A percentile compares a stretch with the other conserved stretches of the same genome.
phyloP scores from a whole-genome alignment of 1,140 invertebrate species.

The Callitettix versicolor region DNA sequence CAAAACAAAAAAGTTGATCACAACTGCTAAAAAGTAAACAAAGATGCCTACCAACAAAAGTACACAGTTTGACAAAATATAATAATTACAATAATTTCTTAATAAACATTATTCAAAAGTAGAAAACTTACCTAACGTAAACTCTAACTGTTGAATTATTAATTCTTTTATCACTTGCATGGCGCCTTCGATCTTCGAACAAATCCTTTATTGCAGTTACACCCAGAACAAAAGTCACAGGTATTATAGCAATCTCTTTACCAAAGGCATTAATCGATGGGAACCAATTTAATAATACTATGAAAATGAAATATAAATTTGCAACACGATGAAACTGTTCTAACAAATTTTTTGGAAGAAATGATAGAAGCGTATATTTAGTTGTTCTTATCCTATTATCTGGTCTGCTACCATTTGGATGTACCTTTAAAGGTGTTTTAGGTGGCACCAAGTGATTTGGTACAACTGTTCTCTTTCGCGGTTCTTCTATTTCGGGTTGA shows the following conservation, averaged over 20 bases:
- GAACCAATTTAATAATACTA: slow-evolving; percentile 91
- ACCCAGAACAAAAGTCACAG: slow-evolving; percentile 85
- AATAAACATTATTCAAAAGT: too few species aligned
- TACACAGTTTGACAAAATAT: too few species aligned
- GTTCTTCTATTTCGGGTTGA: slow-evolving; percentile 42
- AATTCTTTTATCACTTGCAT: slow-evolving; percentile 82
- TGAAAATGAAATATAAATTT: slow-evolving; percentile 96
- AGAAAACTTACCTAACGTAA: slow-evolving; percentile 81
- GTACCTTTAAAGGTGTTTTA: slow-evolving; percentile 53
- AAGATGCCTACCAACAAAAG: too few species aligned
- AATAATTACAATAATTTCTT: too few species aligned
- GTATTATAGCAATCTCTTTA: slow-evolving; percentile 91
- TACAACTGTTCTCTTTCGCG: slow-evolving; percentile 56
- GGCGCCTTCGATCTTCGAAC: slow-evolving; percentile 86
- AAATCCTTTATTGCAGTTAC: slow-evolving; percentile 96
- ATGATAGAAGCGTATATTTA: slow-evolving; percentile 89
- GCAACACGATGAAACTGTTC: slow-evolving; percentile 97
- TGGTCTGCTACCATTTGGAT: slow-evolving; percentile 66
- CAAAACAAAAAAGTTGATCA: too few species aligned
- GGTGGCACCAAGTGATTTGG: slow-evolving; percentile 74
- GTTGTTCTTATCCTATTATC: slow-evolving; percentile 84
- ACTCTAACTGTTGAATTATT: slow-evolving; percentile 88
- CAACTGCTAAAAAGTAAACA: too few species aligned
- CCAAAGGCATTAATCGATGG: slow-evolving; percentile 89
- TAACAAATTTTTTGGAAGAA: slow-evolving; percentile 91